Percentiles rank a stretch among this genome's conserved stretches.
phyloP scores from a whole-genome alignment of 1,140 invertebrate species.

The Sminthurides bifidus region DNA sequence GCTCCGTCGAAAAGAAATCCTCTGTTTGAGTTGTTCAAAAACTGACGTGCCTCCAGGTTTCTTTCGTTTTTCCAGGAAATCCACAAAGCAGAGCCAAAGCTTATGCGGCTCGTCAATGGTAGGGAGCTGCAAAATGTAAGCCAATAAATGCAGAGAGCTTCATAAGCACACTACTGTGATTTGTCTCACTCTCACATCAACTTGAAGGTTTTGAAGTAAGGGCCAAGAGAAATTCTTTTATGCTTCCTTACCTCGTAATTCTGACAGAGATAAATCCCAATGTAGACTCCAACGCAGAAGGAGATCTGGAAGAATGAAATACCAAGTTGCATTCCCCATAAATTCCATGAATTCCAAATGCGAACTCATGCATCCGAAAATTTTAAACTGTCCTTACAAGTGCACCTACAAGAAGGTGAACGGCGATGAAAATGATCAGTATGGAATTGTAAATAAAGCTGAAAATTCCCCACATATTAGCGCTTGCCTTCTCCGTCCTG shows the following conservation, averaged over 20 bases:
- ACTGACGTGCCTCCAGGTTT: constrained; percentile 35
- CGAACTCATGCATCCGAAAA: constrained; percentile 2
- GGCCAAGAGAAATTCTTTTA: neutral
- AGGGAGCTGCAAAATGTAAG: constrained; percentile 51
- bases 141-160: neutral
- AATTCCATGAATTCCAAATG: neutral
- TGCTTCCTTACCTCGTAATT: constrained; percentile 58
- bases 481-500: too few species aligned
- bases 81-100: constrained; percentile 52
- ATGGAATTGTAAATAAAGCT: constrained; percentile 35
- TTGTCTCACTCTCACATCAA: too few species aligned
- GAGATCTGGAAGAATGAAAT: constrained; percentile 46
- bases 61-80: constrained; percentile 52
- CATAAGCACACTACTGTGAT: neutral
- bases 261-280: constrained; percentile 65
- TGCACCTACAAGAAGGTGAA: constrained; percentile 37
- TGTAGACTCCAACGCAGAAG: constrained; percentile 60
- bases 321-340: neutral
- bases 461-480: constrained; percentile 29
- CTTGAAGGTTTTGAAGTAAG: neutral
- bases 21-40: neutral
- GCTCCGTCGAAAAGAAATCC: neutral
- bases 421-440: constrained; percentile 35
- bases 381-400: constrained; percentile 34
- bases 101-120: constrained; percentile 63